A percentile compares a stretch with the other conserved stretches of the same genome.
These are phyloP conservation scores for Drosophila rubida DNA, from an alignment of 2,888 invertebrate species.

Conservation along the genomic window DNA sequence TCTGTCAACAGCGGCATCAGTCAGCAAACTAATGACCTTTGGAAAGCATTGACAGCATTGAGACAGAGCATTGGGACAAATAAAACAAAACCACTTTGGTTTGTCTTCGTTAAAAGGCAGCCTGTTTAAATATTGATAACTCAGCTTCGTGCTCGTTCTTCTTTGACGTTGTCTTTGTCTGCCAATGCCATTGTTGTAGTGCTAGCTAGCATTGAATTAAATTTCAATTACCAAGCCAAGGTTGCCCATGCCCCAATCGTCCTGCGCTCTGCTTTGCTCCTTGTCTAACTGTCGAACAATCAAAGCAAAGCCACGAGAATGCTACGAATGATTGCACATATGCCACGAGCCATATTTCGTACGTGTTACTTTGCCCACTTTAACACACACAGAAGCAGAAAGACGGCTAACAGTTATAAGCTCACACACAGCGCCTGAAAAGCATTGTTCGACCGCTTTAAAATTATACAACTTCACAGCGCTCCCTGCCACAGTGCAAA, in stretches of 20 bases:
- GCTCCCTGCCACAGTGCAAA: constrained; percentile 31
- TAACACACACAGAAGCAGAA: constrained; percentile 11
- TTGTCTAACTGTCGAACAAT: constrained; percentile 29
- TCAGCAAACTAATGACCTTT: constrained; percentile 45
- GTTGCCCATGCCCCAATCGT: background rate
- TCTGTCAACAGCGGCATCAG: constrained; percentile 29
- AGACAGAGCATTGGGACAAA: constrained; percentile 31
- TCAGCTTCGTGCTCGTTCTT: constrained; percentile 5
- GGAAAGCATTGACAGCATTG: constrained; percentile 35
- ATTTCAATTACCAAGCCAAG: constrained; percentile 58
- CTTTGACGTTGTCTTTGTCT: constrained; percentile 12
- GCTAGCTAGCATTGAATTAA: constrained; percentile 36
- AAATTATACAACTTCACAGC: constrained; percentile 44
- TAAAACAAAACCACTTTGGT: constrained; percentile 28
- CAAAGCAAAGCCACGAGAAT: constrained; percentile 37
- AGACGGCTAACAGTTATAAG: constrained; percentile 22
- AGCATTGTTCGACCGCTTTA: constrained; percentile 51
- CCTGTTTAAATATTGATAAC: constrained; percentile 68
- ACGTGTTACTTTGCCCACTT: constrained; percentile 74
- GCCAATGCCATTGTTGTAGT: constrained; percentile 12
- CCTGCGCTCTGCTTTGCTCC: background rate
- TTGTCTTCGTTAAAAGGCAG: constrained; percentile 44
- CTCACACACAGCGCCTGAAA: constrained; percentile 5
- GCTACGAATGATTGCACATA: constrained; percentile 63
- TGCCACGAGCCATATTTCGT: constrained; percentile 64